A percentile compares a stretch with the other conserved stretches of the same genome.
Evolutionary conservation across 2,113 vertebrate species (phyloP).

Genomic region (Chionodraco myersi): DNA sequence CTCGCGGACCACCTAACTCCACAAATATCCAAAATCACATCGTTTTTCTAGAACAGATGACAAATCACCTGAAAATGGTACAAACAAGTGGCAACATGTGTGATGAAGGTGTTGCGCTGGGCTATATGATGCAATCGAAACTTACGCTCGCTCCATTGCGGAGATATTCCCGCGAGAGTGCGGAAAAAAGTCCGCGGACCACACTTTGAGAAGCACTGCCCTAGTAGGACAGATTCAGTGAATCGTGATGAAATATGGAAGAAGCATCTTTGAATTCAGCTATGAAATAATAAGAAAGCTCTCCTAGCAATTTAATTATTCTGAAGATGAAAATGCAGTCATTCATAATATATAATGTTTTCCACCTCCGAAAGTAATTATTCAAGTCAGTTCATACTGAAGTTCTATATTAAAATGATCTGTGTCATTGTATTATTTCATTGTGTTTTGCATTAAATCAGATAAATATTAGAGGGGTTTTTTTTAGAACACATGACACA

Average conservation of each 20-base stretch:
- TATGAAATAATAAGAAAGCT: conserved; percentile 20
- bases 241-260: conserved; percentile 52
- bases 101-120: too few relatives aligned
- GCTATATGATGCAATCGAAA: too few relatives aligned
- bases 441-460: conserved; percentile 1
- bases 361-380: conserved; percentile 11
- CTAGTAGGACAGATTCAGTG: conserved; percentile 27
- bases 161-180: too few relatives aligned
- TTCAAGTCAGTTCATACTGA: neutral
- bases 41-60: too few relatives aligned
- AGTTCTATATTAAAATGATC: neutral
- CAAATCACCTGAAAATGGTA: too few relatives aligned
- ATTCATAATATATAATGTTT: conserved; percentile 48
- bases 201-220: too few relatives aligned
- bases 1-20: too few relatives aligned
- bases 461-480: neutral
- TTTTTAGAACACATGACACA: too few relatives aligned
- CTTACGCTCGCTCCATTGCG: too few relatives aligned
- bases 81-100: too few relatives aligned
- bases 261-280: conserved; percentile 24
- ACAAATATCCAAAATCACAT: too few relatives aligned
- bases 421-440: accelerated
- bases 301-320: conserved; percentile 10
- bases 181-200: too few relatives aligned
- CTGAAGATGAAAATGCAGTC: neutral